These are phyloP conservation scores for Dinothrombium tinctorium DNA, from an alignment of 1,140 invertebrate genomes.

Conservation along the genomic window DNA sequence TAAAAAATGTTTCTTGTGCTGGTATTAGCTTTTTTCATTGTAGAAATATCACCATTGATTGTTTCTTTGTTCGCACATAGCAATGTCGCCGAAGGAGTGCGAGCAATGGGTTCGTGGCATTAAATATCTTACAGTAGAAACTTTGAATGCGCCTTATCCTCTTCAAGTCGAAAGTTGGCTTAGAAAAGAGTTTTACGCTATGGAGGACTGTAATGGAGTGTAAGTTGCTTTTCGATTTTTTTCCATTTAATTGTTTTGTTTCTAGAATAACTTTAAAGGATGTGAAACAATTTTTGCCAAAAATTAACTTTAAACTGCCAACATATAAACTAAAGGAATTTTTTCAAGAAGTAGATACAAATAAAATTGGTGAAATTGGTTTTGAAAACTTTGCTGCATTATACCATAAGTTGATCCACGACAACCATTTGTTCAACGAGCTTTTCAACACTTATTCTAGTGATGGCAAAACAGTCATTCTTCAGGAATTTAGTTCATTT, in stretches of 20 bases:
- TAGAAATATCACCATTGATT: too few relatives aligned
- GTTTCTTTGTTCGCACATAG: too few relatives aligned
- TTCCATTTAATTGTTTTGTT: too few relatives aligned
- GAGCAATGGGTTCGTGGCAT: conserved; percentile 62
- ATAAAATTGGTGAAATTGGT: conserved; percentile 49
- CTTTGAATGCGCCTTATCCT: conserved; percentile 49
- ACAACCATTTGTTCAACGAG: conserved; percentile 27
- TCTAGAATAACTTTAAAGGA: conserved; percentile 59
- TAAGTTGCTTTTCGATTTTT: too few relatives aligned
- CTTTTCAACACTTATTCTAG: conserved; percentile 28
- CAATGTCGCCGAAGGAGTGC: conserved; percentile 60
- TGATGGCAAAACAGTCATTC: conserved; percentile 34
- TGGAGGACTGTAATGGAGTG: conserved; percentile 53
- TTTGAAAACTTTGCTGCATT: conserved; percentile 72
- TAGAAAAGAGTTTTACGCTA: conserved; percentile 70
- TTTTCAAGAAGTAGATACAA: conserved; percentile 57
- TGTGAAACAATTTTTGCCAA: conserved; percentile 64
- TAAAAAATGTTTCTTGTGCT: conserved; percentile 66
- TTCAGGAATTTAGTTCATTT: conserved; percentile 56
- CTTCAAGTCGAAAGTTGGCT: conserved; percentile 74
- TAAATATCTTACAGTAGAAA: conserved; percentile 51
- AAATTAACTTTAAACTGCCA: conserved; percentile 71
- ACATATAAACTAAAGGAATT: conserved; percentile 52
- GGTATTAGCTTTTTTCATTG: too few relatives aligned
- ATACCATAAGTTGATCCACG: conserved; percentile 62